These are phyloP conservation scores for Lysandra coridon DNA, from an alignment of 2,888 invertebrate genomes.

Conservation along the genomic window DNA sequence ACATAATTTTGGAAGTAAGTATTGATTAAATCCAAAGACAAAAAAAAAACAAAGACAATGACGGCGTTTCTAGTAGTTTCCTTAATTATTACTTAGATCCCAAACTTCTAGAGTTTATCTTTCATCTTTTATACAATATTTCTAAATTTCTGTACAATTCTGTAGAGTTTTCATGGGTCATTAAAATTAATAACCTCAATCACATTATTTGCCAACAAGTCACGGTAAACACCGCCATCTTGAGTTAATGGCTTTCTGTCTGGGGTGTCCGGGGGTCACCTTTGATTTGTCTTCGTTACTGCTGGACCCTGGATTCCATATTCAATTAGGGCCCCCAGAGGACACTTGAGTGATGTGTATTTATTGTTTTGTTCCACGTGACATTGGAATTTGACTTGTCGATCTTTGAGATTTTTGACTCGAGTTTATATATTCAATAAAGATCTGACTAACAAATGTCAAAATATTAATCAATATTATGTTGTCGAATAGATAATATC, in stretches of 20 bases:
- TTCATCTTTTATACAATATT: neutral
- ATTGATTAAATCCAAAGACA: no score
- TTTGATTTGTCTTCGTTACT: conserved; percentile 79
- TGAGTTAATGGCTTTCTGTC: conserved; percentile 72
- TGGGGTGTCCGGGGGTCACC: conserved; percentile 60
- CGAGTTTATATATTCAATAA: no score
- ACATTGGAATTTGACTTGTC: neutral
- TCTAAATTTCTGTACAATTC: neutral
- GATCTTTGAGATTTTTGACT: neutral
- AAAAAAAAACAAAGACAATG: no score
- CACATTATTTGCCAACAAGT: conserved; percentile 49
- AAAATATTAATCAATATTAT: no score
- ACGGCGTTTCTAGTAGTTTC: no score
- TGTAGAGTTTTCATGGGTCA: neutral
- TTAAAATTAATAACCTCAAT: conserved; percentile 33
- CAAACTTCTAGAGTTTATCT: no score
- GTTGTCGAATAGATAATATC: no score
- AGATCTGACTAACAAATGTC: no score
- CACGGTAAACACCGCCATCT: conserved; percentile 69
- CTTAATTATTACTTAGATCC: no score
- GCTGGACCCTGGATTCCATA: conserved; percentile 41
- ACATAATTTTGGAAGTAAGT: no score
- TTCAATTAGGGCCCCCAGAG: conserved; percentile 47
- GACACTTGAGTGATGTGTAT: conserved; percentile 37
- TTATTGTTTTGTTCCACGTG: conserved; percentile 14